Percentiles rank a stretch among this genome's conserved stretches.
These are phyloP conservation scores for Drosophila rufa DNA, from an alignment of 1,140 invertebrate species.

Conservation along the genomic window DNA sequence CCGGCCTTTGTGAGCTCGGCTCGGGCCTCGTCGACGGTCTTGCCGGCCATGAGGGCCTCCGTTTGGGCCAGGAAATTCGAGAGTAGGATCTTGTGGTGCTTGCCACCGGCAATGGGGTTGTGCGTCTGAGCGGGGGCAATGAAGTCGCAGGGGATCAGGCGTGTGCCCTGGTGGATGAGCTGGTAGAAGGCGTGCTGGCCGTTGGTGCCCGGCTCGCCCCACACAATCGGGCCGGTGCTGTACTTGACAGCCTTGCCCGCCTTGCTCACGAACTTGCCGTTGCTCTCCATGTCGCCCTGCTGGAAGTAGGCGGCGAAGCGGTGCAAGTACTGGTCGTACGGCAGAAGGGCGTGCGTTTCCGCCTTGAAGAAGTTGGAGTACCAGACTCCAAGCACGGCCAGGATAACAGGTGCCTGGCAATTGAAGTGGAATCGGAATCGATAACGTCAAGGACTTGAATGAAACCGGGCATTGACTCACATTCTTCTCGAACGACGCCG, in stretches of 20 bases:
- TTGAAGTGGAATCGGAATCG: background rate
- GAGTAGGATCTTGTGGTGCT: slow-evolving; percentile 94
- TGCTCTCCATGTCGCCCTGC: slow-evolving; percentile 99
- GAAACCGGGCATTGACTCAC: slow-evolving; percentile 87
- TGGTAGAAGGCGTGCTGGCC: slow-evolving; percentile 99
- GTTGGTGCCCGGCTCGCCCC: slow-evolving; percentile 99
- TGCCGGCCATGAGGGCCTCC: slow-evolving; percentile 98
- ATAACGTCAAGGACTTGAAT: background rate
- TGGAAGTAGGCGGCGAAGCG: slow-evolving; percentile 99
- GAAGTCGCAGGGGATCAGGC: slow-evolving; percentile 98
- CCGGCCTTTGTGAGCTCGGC: slow-evolving; percentile 91
- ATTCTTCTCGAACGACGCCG: slow-evolving; percentile 96
- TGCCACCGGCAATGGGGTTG: slow-evolving; percentile 93
- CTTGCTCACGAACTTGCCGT: slow-evolving; percentile 97
- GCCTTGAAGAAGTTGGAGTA: slow-evolving; percentile 98
- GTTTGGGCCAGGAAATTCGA: slow-evolving; percentile 99
- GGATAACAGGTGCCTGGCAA: slow-evolving; percentile 95
- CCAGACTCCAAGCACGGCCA: slow-evolving; percentile 98
- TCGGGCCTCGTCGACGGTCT: slow-evolving; percentile 91
- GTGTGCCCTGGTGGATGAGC: slow-evolving; percentile 92
- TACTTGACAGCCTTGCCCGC: slow-evolving; percentile 90
- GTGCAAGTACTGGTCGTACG: slow-evolving; percentile 99
- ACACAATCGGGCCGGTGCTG: slow-evolving; percentile 95
- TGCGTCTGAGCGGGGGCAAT: slow-evolving; percentile 97
- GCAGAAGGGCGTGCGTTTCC: slow-evolving; percentile 97